Base-by-base conservation (phyloP, 1,140 invertebrate species). In the Archegozetes longisetosus region DNA sequence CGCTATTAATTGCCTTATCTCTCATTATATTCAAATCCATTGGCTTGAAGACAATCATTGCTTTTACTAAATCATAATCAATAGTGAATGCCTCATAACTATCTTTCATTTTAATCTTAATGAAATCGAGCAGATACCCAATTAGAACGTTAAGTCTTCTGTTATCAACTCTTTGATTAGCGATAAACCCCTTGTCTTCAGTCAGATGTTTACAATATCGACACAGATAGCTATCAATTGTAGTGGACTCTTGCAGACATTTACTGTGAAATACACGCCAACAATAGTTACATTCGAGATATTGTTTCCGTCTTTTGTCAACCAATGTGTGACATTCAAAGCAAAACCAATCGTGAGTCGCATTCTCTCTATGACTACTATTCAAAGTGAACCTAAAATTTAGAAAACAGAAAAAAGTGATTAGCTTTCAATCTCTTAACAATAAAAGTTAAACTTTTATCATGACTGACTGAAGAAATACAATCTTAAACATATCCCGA, bases 261-360 rank as follows among this genome's bases (percentile, higher is more conserved):
- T 74, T 71, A 27, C 72, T 63, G 69, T 86, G 84, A 69, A 79
- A 86, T 4, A 82, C 81, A 48, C 82, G 73, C 64, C 78, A 78
- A 70, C 84, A 86, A 25, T 75, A 71, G 1, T 70, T 67, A 68
- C 84, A 86, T 53, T 71, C 66, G 9, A 77, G 17, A 17, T 9
- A 40, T 40, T 9, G 32, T 40, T 6, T 9, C 6, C 6, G 17
- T 17, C 32, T 40, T 17, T 40, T 40, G 32, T 40, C 32, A 17
- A 40, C 32, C 32, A 40, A 40, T 40, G 17, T 40, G 17, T 40
- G 6, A 17, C 32, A 40, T 9, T 40, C 32, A 40, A 40, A 40
- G 17, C 32, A 40, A 40, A 40, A 40, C 32, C 32, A 40, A 17
- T 40, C 32, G 17, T 40, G 32, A 9, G 32, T 40, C 17, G 32